A percentile compares a stretch with the other conserved stretches of the same genome.
phyloP scores from a whole-genome alignment of 2,797 vertebrate species.

The Perodicticus potto region DNA sequence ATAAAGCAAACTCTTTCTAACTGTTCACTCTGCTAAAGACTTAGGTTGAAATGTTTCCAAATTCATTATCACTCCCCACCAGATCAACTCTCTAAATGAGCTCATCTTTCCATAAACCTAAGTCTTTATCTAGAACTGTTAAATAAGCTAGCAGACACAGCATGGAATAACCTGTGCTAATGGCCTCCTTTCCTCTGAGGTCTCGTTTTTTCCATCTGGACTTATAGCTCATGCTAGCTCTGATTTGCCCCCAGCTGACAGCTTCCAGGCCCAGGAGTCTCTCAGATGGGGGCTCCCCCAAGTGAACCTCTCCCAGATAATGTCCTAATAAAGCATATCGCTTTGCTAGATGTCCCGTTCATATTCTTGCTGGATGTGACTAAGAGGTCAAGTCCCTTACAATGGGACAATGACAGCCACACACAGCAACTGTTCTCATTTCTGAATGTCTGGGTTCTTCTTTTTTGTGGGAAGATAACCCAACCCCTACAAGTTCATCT shows the following conservation, averaged over 20 bases:
- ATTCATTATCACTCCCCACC: neutral
- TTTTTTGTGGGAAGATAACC: neutral
- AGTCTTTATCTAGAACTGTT: neutral
- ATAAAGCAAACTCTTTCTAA: rapidly evolving
- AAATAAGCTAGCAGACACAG: neutral
- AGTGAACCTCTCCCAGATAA: too few relatives aligned
- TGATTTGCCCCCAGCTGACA: neutral
- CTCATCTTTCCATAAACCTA: rapidly evolving
- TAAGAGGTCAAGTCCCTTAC: neutral
- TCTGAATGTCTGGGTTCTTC: neutral
- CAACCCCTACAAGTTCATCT: rapidly evolving
- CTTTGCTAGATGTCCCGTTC: rapidly evolving
- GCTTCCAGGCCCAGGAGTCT: too few relatives aligned
- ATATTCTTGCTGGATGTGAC: rapidly evolving
- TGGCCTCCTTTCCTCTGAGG: too few relatives aligned
- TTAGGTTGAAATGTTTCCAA: neutral
- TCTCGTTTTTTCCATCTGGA: neutral
- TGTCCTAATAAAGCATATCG: neutral
- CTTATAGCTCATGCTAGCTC: rapidly evolving
- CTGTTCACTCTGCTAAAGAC: neutral
- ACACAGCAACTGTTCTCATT: neutral
- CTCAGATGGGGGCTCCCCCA: neutral
- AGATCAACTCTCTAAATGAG: too few relatives aligned
- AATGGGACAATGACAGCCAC: neutral
- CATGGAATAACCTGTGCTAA: rapidly evolving